Percentiles rank a stretch among this genome's conserved stretches.
phyloP scores from a whole-genome alignment of 2,888 invertebrate species.

The Chydorus sphaericus region DNA sequence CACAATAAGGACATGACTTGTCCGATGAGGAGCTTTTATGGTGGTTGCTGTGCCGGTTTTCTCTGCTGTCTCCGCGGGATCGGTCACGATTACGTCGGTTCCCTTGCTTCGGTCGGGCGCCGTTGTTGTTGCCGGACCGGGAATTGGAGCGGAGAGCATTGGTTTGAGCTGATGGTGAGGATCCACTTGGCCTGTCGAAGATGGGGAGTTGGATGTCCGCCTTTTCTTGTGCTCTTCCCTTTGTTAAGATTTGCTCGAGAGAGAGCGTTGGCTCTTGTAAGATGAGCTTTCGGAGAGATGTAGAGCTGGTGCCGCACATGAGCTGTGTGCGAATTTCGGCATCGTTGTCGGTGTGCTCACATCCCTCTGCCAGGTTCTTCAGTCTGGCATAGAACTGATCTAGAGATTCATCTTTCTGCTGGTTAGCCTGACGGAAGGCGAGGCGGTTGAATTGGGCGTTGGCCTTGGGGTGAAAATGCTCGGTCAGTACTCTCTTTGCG shows the following conservation, averaged over 20 bases:
- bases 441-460: constrained; percentile 7
- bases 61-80: too few species aligned
- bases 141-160: too few species aligned
- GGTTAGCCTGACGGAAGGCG: constrained; percentile 9
- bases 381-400: constrained; percentile 1
- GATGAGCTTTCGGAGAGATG: background rate
- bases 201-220: background rate
- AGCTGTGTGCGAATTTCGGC: constrained; percentile 1
- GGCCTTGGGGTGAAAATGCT: background rate
- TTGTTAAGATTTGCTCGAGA: background rate
- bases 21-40: too few species aligned
- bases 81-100: too few species aligned
- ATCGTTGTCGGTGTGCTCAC: background rate
- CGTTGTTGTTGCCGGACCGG: too few species aligned
- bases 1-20: too few species aligned
- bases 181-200: too few species aligned
- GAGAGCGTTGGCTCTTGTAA: background rate
- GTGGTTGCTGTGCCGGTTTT: too few species aligned
- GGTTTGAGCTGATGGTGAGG: background rate
- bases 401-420: constrained; percentile 6
- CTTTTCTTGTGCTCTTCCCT: background rate
- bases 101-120: background rate
- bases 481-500: background rate
- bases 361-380: background rate
- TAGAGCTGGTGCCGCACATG: background rate